Evolutionary conservation across 2,888 invertebrate species (phyloP), one percentile per base, ranked within the genome.

Genomic region (Hirtodrosophila cameraria): DNA sequence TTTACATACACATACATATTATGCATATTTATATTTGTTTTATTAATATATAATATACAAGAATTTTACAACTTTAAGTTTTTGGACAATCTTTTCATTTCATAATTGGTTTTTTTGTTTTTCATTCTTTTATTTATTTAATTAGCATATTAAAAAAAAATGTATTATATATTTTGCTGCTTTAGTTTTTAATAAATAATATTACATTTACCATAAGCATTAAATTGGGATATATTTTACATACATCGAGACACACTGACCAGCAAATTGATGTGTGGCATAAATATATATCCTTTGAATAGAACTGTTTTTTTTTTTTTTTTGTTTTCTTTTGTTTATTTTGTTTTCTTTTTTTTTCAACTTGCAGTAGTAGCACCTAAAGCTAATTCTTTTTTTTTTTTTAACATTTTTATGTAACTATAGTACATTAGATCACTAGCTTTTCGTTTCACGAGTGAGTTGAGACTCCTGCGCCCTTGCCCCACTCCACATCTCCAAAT

Each of bases 71-170:
- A 85, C 82, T 85, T 83, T 73, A 66, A 83, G 86, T 85, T 82
- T 81, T 85, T 85, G 83, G 82, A 85, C 82, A 82, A 83, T 80
- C 84, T 81, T 84, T 81, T 84, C 81, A 78, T 84, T 81, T 75
- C 67, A 38, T 72, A 75, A 75, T 72, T 72, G 74, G 74, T 75
- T 75, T 74, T 36, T 38, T 42, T n/a, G n/a, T n/a, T n/a, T n/a
- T n/a, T n/a, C n/a, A n/a, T n/a, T n/a, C n/a, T n/a, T n/a, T n/a
- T n/a, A n/a, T n/a, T n/a, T 25, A 36, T 54, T 23, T 48, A 30
- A 16, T 28, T 5, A 49, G 3, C 46, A 28, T 55, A 28, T 43
- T 15, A 1, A 48, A 12, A 42, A 7, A 31, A 8, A 45, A 8
- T 33, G 8, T 49, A n/a, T 35, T 39, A 8, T 35, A 28, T 46